Base-by-base conservation (phyloP, 2,113 vertebrate species). In the Ramphastos sulfuratus region DNA sequence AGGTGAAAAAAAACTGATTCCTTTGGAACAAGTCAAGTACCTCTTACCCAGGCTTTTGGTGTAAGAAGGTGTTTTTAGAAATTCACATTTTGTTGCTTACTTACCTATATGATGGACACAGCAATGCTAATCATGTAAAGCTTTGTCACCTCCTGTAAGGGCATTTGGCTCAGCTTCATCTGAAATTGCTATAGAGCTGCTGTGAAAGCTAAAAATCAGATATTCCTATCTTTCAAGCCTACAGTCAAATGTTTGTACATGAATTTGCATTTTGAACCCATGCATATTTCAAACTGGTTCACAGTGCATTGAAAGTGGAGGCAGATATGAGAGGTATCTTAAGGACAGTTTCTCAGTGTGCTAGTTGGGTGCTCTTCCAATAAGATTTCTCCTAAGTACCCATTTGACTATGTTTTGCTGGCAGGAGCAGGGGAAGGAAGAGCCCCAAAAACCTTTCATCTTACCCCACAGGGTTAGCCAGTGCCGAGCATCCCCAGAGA, bases 331-430 rank as follows among this genome's bases (percentile, higher is more conserved):
- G 58, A 86, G 61, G 79, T 87, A 67, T 48, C 79, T 77, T 80
- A 35, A 94, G 94, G 93, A 92, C 93, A 96, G n/a, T 46, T 82
- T 25, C 78, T 66, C 44, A 8, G 59, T 14, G 35, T 76, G 93
- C 78, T 82, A 55, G 0, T 31, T 46, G 87, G 28, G 27, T 86
- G 73, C 73, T 90, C 70, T 42, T 90, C 69, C 84, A 58, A 24
- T 15, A 70, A 20, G 31, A 54, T 31, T 56, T 58, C 44, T 91
- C 30, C 6, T 2, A 55, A 89, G 63, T n/a, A 65, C 14, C 46
- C 44, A 13, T 89, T 61, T 58, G 50, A 73, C 50, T 93, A 52
- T 58, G 9, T 23, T 75, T 93, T 39, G 39, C 39, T 79, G 66
- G 66, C n/a, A 54, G 48, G 14, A 89, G 28, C n/a, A 30, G 59